Percentiles rank a stretch among this genome's conserved stretches.
These are phyloP conservation scores for Amaurobius ferox DNA, from an alignment of 2,888 invertebrate genomes.

Conservation along the genomic window DNA sequence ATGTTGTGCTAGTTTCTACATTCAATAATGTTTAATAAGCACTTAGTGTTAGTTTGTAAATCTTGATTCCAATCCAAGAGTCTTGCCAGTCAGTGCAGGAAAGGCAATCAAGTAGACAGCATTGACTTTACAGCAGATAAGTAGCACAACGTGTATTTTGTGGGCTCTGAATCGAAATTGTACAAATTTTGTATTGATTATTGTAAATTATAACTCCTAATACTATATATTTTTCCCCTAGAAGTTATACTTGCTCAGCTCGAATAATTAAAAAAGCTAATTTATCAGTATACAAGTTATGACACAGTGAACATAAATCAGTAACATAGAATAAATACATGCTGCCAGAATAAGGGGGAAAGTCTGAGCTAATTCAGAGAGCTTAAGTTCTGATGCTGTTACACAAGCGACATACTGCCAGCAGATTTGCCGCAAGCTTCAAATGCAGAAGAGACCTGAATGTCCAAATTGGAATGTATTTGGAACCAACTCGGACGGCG, in stretches of 20 bases:
- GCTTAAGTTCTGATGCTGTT: slow-evolving; percentile 37
- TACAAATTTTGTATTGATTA: neutral
- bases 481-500: slow-evolving; percentile 18
- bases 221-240: slow-evolving; percentile 10
- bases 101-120: slow-evolving; percentile 3
- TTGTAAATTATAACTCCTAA: neutral
- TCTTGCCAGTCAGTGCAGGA: slow-evolving; percentile 12
- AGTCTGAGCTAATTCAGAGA: slow-evolving; percentile 43
- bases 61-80: slow-evolving; percentile 35
- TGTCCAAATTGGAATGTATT: slow-evolving; percentile 38
- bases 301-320: neutral
- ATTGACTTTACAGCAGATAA: neutral
- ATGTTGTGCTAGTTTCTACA: slow-evolving; percentile 19
- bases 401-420: slow-evolving; percentile 66
- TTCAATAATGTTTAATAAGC: slow-evolving; percentile 40
- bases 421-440: slow-evolving; percentile 68
- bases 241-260: neutral
- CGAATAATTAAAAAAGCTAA: neutral
- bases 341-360: slow-evolving; percentile 38
- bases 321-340: neutral
- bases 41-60: slow-evolving; percentile 40
- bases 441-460: slow-evolving; percentile 48
- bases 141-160: slow-evolving; percentile 15
- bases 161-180: neutral
- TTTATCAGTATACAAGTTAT: neutral